phyloP scores from a whole-genome alignment of 2,113 vertebrate genomes.

The Ifrita kowaldi region DNA sequence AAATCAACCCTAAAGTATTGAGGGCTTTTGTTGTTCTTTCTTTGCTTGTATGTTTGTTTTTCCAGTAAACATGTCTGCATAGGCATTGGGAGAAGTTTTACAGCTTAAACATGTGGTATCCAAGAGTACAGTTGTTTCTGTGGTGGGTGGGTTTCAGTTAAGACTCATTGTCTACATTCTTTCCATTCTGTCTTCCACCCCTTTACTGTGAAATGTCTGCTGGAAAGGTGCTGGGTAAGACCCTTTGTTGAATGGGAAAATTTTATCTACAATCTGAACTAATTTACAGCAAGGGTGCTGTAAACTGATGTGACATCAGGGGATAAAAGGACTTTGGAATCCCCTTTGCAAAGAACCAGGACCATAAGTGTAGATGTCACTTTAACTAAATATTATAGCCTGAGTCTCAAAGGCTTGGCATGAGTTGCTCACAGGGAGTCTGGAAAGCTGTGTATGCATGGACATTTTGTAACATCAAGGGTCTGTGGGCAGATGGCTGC shows the following conservation, averaged over 20 bases:
- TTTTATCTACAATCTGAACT: background rate
- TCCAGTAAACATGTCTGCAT: background rate
- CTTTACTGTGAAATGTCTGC: background rate
- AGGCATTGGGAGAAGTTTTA: background rate
- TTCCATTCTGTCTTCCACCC: background rate
- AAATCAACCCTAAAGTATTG: background rate
- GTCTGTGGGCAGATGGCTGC: background rate
- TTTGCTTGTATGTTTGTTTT: background rate
- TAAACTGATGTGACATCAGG: background rate
- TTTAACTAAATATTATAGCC: background rate
- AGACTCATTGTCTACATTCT: background rate
- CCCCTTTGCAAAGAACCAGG: background rate
- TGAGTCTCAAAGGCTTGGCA: background rate
- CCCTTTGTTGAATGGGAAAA: background rate
- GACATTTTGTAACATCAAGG: background rate
- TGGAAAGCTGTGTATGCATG: background rate
- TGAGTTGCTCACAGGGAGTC: background rate
- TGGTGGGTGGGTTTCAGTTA: background rate
- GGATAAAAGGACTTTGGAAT: background rate
- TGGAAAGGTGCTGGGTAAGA: background rate
- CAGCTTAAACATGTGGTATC: background rate
- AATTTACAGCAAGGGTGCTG: background rate
- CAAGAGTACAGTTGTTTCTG: background rate
- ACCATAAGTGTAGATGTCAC: background rate
- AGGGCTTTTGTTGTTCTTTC: background rate